phyloP scores from a whole-genome alignment of 2,113 vertebrate species.

The Periophthalmodon schlosseri region DNA sequence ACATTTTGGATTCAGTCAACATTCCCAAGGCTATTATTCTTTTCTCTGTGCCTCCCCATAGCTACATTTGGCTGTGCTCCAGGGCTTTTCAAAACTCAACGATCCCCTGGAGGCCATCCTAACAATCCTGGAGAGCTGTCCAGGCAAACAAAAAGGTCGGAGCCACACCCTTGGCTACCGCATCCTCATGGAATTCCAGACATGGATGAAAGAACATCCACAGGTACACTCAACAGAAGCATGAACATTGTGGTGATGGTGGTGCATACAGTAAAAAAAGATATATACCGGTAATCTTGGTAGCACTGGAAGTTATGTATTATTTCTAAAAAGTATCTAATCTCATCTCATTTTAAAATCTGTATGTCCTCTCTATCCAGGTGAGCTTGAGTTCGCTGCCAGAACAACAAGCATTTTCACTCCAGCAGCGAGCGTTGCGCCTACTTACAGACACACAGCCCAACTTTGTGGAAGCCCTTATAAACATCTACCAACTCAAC shows the following conservation, averaged over 20 bases:
- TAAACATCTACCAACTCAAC: conserved; percentile 71
- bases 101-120: conserved; percentile 70
- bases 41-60: conserved; percentile 22
- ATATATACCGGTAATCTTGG: too few relatives aligned
- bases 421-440: conserved; percentile 66
- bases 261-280: too few relatives aligned
- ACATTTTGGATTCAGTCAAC: conserved; percentile 11
- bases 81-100: conserved; percentile 70
- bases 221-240: conserved; percentile 35
- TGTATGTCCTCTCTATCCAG: conserved; percentile 16
- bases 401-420: conserved; percentile 32
- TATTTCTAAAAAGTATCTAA: background rate
- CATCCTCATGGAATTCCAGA: conserved; percentile 71
- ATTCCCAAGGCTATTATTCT: background rate
- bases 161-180: conserved; percentile 59
- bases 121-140: conserved; percentile 68
- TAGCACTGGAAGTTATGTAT: too few relatives aligned
- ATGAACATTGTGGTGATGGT: too few relatives aligned
- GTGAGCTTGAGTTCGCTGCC: conserved; percentile 52
- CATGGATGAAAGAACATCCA: conserved; percentile 63
- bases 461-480: conserved; percentile 56
- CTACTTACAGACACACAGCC: conserved; percentile 62
- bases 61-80: conserved; percentile 54
- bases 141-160: conserved; percentile 65
- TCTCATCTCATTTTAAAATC: background rate